A percentile compares a stretch with the other conserved stretches of the same genome.
phyloP scores from a whole-genome alignment of 1,140 invertebrate genomes.

The Paraescarpia echinospica region DNA sequence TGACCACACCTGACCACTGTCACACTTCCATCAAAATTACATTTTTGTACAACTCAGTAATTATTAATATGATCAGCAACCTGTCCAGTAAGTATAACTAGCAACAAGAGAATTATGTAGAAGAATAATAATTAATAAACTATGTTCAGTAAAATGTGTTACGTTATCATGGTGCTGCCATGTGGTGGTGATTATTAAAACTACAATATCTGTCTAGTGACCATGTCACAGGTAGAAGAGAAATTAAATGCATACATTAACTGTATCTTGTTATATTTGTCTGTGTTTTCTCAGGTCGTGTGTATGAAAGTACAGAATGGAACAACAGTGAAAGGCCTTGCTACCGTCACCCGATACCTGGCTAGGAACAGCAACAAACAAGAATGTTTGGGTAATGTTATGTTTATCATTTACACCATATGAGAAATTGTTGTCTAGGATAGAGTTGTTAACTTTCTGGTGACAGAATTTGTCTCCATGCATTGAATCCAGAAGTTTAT shows the following conservation, averaged over 20 bases:
- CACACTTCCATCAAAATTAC: too few relatives aligned
- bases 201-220: too few relatives aligned
- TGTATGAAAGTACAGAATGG: not conserved
- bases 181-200: too few relatives aligned
- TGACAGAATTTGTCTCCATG: not conserved
- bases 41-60: too few relatives aligned
- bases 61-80: too few relatives aligned
- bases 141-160: too few relatives aligned
- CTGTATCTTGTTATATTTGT: not conserved
- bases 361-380: not conserved
- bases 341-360: not conserved
- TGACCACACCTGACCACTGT: too few relatives aligned
- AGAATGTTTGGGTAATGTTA: not conserved
- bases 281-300: not conserved
- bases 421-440: not conserved
- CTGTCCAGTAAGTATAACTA: too few relatives aligned
- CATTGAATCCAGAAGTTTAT: not conserved
- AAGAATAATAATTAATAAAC: too few relatives aligned
- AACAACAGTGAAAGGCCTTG: not conserved
- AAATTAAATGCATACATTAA: not conserved
- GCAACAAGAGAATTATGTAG: too few relatives aligned
- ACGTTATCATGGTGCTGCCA: too few relatives aligned
- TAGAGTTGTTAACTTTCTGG: not conserved
- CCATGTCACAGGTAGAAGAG: too few relatives aligned
- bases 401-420: not conserved